phyloP scores from a whole-genome alignment of 2,888 invertebrate species.

The Ectemnius continuus region DNA sequence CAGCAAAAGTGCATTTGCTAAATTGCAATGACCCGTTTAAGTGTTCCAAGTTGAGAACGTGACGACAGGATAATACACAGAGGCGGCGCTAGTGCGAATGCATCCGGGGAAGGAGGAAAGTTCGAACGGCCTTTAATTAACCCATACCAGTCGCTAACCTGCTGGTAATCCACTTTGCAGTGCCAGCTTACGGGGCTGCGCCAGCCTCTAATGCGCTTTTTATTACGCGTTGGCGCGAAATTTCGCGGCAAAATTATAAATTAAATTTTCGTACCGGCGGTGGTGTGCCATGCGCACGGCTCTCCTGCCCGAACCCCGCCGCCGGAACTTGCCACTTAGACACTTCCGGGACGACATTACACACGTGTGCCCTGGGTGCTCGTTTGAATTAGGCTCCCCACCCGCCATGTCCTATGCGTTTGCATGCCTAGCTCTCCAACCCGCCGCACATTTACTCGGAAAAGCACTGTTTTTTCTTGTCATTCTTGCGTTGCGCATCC shows the following conservation, averaged over 20 bases:
- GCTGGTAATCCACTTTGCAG: slow-evolving; percentile 58
- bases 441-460: background rate
- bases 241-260: slow-evolving; percentile 63
- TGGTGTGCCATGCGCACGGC: background rate
- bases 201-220: slow-evolving; percentile 64
- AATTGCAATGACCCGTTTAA: slow-evolving; percentile 44
- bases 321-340: slow-evolving; percentile 53
- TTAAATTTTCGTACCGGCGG: slow-evolving; percentile 49
- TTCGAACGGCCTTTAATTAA: slow-evolving; percentile 63
- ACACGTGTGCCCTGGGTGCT: slow-evolving; percentile 30
- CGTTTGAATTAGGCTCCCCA: slow-evolving; percentile 36
- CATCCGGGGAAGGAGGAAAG: slow-evolving; percentile 48
- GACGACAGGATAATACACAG: slow-evolving; percentile 36
- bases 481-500: background rate
- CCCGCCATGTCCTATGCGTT: too few relatives aligned
- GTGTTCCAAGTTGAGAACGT: slow-evolving; percentile 36
- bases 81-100: slow-evolving; percentile 23
- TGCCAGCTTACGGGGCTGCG: slow-evolving; percentile 40
- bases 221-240: slow-evolving; percentile 59
- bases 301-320: background rate
- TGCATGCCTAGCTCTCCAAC: background rate
- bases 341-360: slow-evolving; percentile 40
- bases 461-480: slow-evolving; percentile 7
- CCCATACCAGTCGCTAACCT: slow-evolving; percentile 47
- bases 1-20: slow-evolving; percentile 42